Percentiles rank a stretch among this genome's conserved stretches.
phyloP scores from a whole-genome alignment of 2,888 invertebrate genomes.

The Erannis defoliaria region DNA sequence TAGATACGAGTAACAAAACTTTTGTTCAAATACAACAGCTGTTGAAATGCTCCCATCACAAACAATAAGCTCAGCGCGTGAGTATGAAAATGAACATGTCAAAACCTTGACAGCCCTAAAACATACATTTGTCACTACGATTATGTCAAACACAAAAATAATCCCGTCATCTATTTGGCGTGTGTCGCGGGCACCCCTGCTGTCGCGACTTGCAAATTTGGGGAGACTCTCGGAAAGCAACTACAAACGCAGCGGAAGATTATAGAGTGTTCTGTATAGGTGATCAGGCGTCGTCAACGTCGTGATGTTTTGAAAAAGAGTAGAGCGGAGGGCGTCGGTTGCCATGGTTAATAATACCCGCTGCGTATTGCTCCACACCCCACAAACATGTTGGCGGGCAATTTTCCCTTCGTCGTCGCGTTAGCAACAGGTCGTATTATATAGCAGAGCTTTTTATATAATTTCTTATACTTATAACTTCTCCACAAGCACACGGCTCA shows the following conservation, averaged over 20 bases:
- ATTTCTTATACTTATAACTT: slow-evolving; percentile 61
- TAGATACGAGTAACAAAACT: neutral
- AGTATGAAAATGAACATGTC: slow-evolving; percentile 66
- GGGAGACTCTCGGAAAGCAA: slow-evolving; percentile 67
- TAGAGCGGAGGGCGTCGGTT: slow-evolving; percentile 73
- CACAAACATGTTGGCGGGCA: slow-evolving; percentile 55
- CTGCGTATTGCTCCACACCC: slow-evolving; percentile 59
- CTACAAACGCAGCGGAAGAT: slow-evolving; percentile 73
- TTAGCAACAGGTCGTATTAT: slow-evolving; percentile 74
- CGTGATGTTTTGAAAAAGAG: slow-evolving; percentile 77
- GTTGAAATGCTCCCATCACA: slow-evolving; percentile 51
- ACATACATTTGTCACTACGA: slow-evolving; percentile 85
- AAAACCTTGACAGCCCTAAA: slow-evolving; percentile 76
- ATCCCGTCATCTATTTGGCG: slow-evolving; percentile 85
- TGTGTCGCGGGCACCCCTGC: slow-evolving; percentile 74
- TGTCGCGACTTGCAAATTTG: slow-evolving; percentile 78
- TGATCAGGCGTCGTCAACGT: slow-evolving; percentile 79
- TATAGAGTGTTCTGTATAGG: slow-evolving; percentile 80
- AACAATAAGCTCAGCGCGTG: slow-evolving; percentile 48
- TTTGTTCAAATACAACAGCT: slow-evolving; percentile 31
- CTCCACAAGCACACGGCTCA: slow-evolving; percentile 48
- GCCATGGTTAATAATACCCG: slow-evolving; percentile 82
- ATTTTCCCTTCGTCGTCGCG: slow-evolving; percentile 50
- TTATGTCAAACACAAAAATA: slow-evolving; percentile 87
- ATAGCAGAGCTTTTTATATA: slow-evolving; percentile 64